Percentiles rank a stretch among this genome's conserved stretches.
phyloP scores from a whole-genome alignment of 2,888 invertebrate species.

The Trypoxylon attenuatum region DNA sequence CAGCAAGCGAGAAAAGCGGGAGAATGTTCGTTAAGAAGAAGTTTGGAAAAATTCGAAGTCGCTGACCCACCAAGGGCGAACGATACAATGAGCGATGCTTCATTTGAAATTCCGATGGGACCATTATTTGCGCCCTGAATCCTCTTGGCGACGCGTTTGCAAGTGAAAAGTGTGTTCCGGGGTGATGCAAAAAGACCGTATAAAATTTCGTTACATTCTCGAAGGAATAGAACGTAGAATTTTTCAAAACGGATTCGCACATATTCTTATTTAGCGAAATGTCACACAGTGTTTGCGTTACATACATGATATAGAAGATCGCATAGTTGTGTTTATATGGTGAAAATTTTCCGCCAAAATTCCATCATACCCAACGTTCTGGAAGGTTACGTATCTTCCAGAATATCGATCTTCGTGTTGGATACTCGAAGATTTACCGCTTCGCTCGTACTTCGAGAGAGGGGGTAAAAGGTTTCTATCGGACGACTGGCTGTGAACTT shows the following conservation, averaged over 20 bases:
- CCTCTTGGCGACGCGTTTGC: conserved; percentile 12
- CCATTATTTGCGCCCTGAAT: conserved; percentile 23
- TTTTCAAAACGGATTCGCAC: not conserved
- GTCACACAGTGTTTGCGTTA: not conserved
- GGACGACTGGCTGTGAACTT: too few species aligned
- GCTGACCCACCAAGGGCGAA: conserved; percentile 3
- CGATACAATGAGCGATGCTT: conserved; percentile 17
- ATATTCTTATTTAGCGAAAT: not conserved
- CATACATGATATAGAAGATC: not conserved
- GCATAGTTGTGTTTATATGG: not conserved
- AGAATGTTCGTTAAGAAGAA: not conserved
- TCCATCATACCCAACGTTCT: not conserved
- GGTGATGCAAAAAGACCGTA: not conserved
- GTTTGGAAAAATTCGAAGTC: not conserved
- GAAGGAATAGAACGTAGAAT: not conserved
- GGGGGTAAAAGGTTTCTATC: too few species aligned
- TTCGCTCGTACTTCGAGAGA: too few species aligned
- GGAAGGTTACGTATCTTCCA: not conserved
- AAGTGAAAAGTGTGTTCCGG: not conserved
- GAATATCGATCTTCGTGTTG: not conserved
- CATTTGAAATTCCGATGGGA: conserved; percentile 31
- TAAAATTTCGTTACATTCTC: not conserved
- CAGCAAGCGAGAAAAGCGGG: not conserved
- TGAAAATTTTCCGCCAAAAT: not conserved
- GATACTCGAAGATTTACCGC: not conserved